Percentiles rank a stretch among this genome's conserved stretches.
Conservation (phyloP, 23 tunicate species). For the Pegea sp. region DNA sequence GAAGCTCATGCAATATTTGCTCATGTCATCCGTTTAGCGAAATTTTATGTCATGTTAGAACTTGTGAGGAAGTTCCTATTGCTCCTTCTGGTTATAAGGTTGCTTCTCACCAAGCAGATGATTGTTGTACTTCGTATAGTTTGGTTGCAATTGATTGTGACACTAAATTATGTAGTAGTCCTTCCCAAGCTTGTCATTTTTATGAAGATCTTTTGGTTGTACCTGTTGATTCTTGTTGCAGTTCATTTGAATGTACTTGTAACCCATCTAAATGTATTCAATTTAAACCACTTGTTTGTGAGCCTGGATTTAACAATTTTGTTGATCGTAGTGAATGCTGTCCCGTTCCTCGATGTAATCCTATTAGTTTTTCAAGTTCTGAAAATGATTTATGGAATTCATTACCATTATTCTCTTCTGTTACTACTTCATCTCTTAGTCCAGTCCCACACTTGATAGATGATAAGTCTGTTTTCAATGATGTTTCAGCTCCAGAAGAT, state of each 20-base stretch:
- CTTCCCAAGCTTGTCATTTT: constrained; percentile 46
- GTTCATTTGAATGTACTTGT: constrained; percentile 72
- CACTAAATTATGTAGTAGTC: constrained; percentile 9
- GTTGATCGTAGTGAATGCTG: too few relatives aligned
- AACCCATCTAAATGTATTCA: constrained; percentile 51
- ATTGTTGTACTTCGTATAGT: constrained; percentile 54
- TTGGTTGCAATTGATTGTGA: constrained; percentile 38
- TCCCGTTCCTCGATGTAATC: constrained; percentile 30
- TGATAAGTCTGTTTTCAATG: too few relatives aligned
- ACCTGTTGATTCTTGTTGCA: constrained; percentile 55
- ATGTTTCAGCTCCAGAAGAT: background rate
- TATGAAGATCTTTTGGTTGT: constrained; percentile 45
- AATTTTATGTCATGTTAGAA: constrained; percentile 10
- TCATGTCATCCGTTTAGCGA: constrained; percentile 12
- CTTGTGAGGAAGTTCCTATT: constrained; percentile 42
- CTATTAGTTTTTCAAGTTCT: background rate
- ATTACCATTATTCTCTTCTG: too few relatives aligned
- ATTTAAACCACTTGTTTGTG: constrained; percentile 10
- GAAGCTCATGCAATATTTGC: constrained; percentile 51
- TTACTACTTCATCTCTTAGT: too few relatives aligned
- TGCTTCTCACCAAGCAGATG: constrained; percentile 52
- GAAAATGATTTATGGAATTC: too few relatives aligned
- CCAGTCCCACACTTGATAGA: too few relatives aligned
- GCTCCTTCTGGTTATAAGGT: constrained; percentile 39
- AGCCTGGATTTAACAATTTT: too few relatives aligned